Base-by-base conservation (phyloP, 1,140 invertebrate genomes). In the Drosophila repletoides region DNA sequence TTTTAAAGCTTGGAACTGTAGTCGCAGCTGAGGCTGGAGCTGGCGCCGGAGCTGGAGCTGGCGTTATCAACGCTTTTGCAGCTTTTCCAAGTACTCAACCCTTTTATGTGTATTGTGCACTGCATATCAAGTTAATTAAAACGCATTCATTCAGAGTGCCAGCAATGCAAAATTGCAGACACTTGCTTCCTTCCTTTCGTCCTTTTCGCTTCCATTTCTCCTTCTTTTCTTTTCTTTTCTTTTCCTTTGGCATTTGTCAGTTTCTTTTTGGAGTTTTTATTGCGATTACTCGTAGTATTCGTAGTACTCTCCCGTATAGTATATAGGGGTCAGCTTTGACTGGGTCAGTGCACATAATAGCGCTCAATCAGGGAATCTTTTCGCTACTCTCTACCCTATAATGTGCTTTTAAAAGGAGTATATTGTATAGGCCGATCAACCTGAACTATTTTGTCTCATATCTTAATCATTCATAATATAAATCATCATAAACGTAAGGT, bases 91-190 rank as follows among this genome's bases (percentile, higher is more conserved):
- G 38, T 5, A 49, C 38, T 49, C 45, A 60, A 51, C 56, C 56
- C 56, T 60, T 60, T 60, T 43, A 5, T 22, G 24, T 40, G 26
- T 33, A 48, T 34, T 67, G 58, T 67, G 60, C 9, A 22, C 40
- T 64, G 64, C 56, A 67, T 67, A 67, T 67, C 48, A 67, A 67
- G 64, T 67, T 67, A 67, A 67, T 67, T 67, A 67, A 67, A 67
- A 67, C 64, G 64, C 64, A 67, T 67, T 67, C 64, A 67, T 67
- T 67, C 56, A 60, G 61, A 67, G 64, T 61, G 64, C 58, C 46
- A 67, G 64, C 64, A 38, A 45, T 61, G 64, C 58, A 17, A 60
- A 67, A 61, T 67, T 67, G 64, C 56, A 67, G 64, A 67, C 64
- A 67, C 45, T 60, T 59, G 15, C 45, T 6, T 46, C 22, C 52